Conservation (phyloP, 2,888 invertebrate species). For the Fragum sueziense region DNA sequence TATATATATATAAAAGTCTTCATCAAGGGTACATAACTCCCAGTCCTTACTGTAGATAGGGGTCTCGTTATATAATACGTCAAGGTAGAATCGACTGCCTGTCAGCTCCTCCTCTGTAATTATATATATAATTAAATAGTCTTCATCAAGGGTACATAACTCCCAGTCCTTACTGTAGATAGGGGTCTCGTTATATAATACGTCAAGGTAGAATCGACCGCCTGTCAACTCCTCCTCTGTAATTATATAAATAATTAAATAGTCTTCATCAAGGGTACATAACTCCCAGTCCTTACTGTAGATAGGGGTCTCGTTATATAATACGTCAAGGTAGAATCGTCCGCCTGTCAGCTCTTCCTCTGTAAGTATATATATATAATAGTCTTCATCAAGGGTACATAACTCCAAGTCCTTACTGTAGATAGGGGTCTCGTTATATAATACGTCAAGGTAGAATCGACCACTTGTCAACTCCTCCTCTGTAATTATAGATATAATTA, state of each 20-base stretch:
- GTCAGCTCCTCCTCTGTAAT: slow-evolving; percentile 61
- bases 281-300: slow-evolving; percentile 77
- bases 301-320: slow-evolving; percentile 75
- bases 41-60: slow-evolving; percentile 75
- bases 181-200: slow-evolving; percentile 74
- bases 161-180: slow-evolving; percentile 77
- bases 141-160: slow-evolving; percentile 74
- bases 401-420: slow-evolving; percentile 77
- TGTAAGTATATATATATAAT: too few species aligned
- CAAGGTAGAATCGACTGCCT: slow-evolving; percentile 70
- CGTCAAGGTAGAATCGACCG: slow-evolving; percentile 71
- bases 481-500: too few species aligned
- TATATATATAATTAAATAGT: too few species aligned
- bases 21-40: slow-evolving; percentile 76
- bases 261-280: slow-evolving; percentile 73
- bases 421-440: slow-evolving; percentile 75
- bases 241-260: too few species aligned
- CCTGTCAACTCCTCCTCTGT: slow-evolving; percentile 64
- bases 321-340: slow-evolving; percentile 69
- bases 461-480: slow-evolving; percentile 68
- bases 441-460: slow-evolving; percentile 69
- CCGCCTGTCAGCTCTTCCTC: slow-evolving; percentile 68
- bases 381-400: slow-evolving; percentile 73
- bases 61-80: slow-evolving; percentile 74
- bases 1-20: too few species aligned